These are phyloP conservation scores for Campylomormyrus tamandua DNA, from an alignment of 2,113 vertebrate genomes.

Conservation along the genomic window DNA sequence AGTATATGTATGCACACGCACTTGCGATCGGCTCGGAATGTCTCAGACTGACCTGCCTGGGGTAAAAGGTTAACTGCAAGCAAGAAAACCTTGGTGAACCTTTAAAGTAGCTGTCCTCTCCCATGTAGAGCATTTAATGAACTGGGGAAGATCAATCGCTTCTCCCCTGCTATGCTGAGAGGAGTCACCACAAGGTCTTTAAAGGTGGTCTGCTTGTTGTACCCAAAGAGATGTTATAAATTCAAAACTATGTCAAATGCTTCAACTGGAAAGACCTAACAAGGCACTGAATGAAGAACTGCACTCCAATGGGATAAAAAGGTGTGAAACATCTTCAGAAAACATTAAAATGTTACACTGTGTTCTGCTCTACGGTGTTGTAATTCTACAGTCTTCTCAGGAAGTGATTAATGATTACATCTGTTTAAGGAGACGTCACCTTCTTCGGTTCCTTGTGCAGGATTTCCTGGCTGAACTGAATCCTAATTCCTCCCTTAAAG, in stretches of 20 bases:
- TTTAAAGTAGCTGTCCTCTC: constrained; percentile 50
- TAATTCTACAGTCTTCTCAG: background rate
- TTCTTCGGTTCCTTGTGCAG: background rate
- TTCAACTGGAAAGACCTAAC: background rate
- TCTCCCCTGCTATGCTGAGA: background rate
- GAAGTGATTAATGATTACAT: background rate
- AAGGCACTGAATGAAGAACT: background rate
- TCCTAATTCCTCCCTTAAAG: background rate
- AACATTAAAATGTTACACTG: background rate
- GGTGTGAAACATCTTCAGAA: background rate
- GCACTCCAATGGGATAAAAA: background rate
- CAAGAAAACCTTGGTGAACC: constrained; percentile 40
- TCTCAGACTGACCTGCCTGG: constrained; percentile 49
- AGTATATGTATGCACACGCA: background rate
- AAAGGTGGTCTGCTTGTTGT: background rate
- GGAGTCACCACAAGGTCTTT: background rate
- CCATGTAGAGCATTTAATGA: constrained; percentile 34
- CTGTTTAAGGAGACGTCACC: background rate
- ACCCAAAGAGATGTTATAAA: background rate
- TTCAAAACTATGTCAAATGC: background rate
- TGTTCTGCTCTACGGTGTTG: background rate
- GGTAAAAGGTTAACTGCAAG: constrained; percentile 51
- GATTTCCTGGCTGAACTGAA: background rate
- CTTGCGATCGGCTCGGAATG: constrained; percentile 12
- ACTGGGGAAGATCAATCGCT: background rate